Conservation (phyloP, 2,113 vertebrate genomes). For the Scalopus aquaticus region DNA sequence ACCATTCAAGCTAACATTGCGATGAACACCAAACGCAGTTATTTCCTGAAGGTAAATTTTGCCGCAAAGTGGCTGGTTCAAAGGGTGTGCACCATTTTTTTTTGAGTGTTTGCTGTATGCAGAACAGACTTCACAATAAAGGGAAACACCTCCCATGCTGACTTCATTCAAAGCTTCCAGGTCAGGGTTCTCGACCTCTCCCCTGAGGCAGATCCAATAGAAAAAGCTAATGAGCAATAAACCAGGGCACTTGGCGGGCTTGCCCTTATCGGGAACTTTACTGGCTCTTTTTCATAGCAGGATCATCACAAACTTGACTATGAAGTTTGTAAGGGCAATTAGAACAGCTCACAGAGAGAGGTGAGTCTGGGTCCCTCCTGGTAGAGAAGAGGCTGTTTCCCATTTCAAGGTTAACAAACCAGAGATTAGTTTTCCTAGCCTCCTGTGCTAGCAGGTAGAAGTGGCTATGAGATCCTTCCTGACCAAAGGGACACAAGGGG, state of each 20-base stretch:
- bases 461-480: neutral
- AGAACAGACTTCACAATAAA: neutral
- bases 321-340: neutral
- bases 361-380: neutral
- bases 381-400: neutral
- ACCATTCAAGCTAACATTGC: neutral
- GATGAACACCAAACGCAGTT: neutral
- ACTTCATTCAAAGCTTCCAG: neutral
- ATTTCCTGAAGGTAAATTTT: neutral
- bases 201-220: neutral
- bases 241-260: neutral
- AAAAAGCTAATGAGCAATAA: constrained; percentile 1
- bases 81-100: neutral
- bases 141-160: neutral
- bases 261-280: neutral
- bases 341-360: neutral
- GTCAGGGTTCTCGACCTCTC: neutral
- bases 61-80: neutral
- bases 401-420: neutral
- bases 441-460: neutral
- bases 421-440: neutral
- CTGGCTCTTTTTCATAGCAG: neutral
- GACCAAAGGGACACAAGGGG: neutral
- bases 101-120: neutral
- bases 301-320: neutral